Base-by-base conservation (phyloP, 2,797 vertebrate species). In the Lutjanus campechanus region DNA sequence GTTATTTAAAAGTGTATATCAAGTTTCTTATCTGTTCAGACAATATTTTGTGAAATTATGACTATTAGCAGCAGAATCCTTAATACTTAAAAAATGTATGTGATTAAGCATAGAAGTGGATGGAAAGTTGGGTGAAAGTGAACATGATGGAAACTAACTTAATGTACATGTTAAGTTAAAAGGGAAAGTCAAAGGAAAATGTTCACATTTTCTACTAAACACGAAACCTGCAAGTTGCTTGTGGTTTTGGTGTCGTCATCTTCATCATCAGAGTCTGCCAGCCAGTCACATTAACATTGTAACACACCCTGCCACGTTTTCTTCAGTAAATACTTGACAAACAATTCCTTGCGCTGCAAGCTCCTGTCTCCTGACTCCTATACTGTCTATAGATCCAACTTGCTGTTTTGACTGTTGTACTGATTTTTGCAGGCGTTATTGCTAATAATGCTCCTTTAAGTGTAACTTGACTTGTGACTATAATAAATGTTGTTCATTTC, bases 401-500 rank as follows among this genome's bases (percentile, higher is more conserved):
- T 36, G 29, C 29, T 36, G 5, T 36, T 36, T 36, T 2, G 29
- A 36, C 29, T 36, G 29, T 5, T 36, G 29, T 36, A 36, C 29
- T 36, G 29, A 36, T 36, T 36, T 36, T 36, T 36, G 29, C 29
- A 36, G 29, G 29, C 5, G 29, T 36, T 36, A 36, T 36, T 36
- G 29, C 29, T 36, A 36, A 36, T 36, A 36, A 36, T 36, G 5
- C 29, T 36, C 29, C 29, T 36, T 36, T 36, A 22, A 67, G 40
- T n/a, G 9, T 8, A 49, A 65, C 46, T 43, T 25, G 46, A 56
- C 20, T 64, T 82, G 3, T 41, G 5, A 54, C 64, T 73, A n/a
- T 55, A 71, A 65, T 65, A 22, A 62, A 19, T 72, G 17, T 73
- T n/a, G 7, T 70, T 77, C 1, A 2, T 92, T 76, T 53, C 95